These are phyloP conservation scores for Lacerta viridis DNA, from an alignment of 2,797 vertebrate species.

Conservation along the genomic window DNA sequence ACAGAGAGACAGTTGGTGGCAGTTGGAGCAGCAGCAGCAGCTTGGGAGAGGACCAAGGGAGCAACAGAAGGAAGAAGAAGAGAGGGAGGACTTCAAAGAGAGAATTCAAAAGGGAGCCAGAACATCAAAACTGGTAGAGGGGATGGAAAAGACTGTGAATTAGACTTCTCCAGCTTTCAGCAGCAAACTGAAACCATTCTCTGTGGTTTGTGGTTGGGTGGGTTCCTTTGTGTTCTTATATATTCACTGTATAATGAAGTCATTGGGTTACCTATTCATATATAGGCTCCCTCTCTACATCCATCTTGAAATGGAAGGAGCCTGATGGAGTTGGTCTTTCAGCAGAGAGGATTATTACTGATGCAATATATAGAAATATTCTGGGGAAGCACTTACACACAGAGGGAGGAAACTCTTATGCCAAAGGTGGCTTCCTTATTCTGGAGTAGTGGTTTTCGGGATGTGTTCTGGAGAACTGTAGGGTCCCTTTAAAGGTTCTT, in stretches of 20 bases:
- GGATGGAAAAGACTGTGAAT: not conserved
- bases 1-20: not conserved
- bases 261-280: not conserved
- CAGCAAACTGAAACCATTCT: not conserved
- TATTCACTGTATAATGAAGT: not conserved
- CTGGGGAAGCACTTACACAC: not conserved
- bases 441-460: not conserved
- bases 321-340: no score
- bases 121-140: not conserved
- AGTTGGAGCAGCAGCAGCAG: not conserved
- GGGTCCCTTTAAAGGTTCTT: not conserved
- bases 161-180: not conserved
- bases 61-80: no score
- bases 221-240: not conserved
- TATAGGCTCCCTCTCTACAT: not conserved
- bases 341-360: not conserved
- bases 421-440: not conserved
- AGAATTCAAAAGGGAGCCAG: not conserved
- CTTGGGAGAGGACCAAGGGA: not conserved
- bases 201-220: not conserved
- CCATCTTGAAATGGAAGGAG: not conserved
- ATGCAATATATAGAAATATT: not conserved
- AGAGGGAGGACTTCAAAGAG: not conserved
- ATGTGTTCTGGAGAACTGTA: not conserved
- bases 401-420: not conserved